These are phyloP conservation scores for Oryzias dopingdopingensis DNA, from an alignment of 2,797 vertebrate genomes.

Conservation along the genomic window DNA sequence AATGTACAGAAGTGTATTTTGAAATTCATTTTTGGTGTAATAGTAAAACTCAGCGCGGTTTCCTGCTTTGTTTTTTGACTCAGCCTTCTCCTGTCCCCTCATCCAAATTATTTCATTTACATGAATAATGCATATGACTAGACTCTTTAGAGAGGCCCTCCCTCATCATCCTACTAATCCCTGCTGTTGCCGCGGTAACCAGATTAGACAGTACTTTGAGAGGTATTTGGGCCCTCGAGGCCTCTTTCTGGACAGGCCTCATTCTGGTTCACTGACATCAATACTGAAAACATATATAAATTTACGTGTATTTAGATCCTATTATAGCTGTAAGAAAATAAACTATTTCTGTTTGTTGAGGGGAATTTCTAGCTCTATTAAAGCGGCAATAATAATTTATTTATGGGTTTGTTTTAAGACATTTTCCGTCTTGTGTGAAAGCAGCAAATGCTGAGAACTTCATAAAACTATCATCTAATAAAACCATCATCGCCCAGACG, in stretches of 20 bases:
- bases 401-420: slow-evolving; percentile 35
- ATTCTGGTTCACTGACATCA: slow-evolving; percentile 6
- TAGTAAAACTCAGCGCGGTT: not conserved
- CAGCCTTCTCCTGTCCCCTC: slow-evolving; percentile 42
- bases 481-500: slow-evolving; percentile 41
- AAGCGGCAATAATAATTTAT: slow-evolving; percentile 35
- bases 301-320: too few relatives aligned
- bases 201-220: slow-evolving; percentile 68
- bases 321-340: not conserved
- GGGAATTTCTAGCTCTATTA: slow-evolving; percentile 19
- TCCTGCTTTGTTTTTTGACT: slow-evolving; percentile 37
- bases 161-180: slow-evolving; percentile 67
- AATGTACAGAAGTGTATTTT: too few relatives aligned
- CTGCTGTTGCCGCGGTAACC: slow-evolving; percentile 68
- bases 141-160: slow-evolving; percentile 69
- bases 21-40: too few relatives aligned
- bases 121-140: slow-evolving; percentile 76
- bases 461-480: slow-evolving; percentile 39
- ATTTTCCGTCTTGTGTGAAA: slow-evolving; percentile 51
- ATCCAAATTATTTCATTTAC: slow-evolving; percentile 56
- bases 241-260: slow-evolving; percentile 58
- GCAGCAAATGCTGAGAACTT: slow-evolving; percentile 37
- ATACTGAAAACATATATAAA: too few relatives aligned
- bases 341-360: slow-evolving; percentile 10
- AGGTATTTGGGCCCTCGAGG: slow-evolving; percentile 54